phyloP scores from a whole-genome alignment of 1,140 invertebrate genomes.

The Onthophagus taurus region DNA sequence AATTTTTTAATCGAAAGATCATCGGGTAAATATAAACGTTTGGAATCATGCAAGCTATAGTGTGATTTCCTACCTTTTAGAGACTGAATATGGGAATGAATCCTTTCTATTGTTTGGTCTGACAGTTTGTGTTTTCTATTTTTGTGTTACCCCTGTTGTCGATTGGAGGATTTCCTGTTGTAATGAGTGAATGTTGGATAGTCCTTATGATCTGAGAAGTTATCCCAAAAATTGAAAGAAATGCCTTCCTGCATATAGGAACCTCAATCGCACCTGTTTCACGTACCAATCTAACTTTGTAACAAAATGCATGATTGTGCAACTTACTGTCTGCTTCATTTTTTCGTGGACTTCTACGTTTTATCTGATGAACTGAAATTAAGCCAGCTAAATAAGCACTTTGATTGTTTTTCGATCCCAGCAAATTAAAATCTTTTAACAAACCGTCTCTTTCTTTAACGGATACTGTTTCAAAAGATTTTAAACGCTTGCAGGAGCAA shows the following conservation, averaged over 20 bases:
- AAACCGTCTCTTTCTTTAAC: slow-evolving; percentile 9
- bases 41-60: slow-evolving; percentile 7
- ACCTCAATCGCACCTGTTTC: slow-evolving; percentile 4
- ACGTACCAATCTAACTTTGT: slow-evolving; percentile 9
- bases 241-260: slow-evolving; percentile 6
- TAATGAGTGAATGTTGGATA: slow-evolving; percentile 5
- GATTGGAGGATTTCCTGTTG: not conserved
- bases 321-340: slow-evolving; percentile 2
- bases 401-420: slow-evolving; percentile 6
- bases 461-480: slow-evolving; percentile 3
- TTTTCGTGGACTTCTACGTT: slow-evolving; percentile 1
- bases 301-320: slow-evolving; percentile 4
- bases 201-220: not conserved
- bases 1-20: slow-evolving; percentile 2
- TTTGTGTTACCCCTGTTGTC: not conserved
- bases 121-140: slow-evolving; percentile 4
- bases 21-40: not conserved
- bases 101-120: slow-evolving; percentile 5
- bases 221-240: slow-evolving; percentile 9
- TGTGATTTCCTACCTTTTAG: slow-evolving; percentile 4
- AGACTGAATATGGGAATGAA: slow-evolving; percentile 6
- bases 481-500: slow-evolving; percentile 2
- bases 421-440: slow-evolving; percentile 9
- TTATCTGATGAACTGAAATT: slow-evolving; percentile 4
- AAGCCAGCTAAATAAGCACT: slow-evolving; percentile 8